Conservation (phyloP, 2,888 invertebrate genomes). For the Spatulosminthurus flaviceps region DNA sequence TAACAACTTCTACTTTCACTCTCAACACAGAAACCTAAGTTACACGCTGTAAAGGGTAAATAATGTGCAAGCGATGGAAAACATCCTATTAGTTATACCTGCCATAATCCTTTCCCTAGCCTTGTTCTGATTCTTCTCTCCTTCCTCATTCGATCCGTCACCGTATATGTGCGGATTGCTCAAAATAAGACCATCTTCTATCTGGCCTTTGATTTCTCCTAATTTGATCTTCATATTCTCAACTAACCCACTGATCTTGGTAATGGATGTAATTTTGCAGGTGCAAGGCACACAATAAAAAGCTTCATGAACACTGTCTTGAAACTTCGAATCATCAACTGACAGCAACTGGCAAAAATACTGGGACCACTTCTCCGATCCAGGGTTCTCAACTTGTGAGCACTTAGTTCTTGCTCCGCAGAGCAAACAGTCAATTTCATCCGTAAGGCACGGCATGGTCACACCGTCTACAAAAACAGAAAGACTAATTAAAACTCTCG, state of each 20-base stretch:
- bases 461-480: background rate
- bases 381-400: background rate
- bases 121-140: conserved; percentile 9
- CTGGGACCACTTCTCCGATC: background rate
- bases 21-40: no score
- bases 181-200: conserved; percentile 10
- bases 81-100: background rate
- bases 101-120: background rate
- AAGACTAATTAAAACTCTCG: background rate
- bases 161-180: conserved; percentile 6
- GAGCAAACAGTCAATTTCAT: conserved; percentile 6
- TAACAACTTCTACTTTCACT: no score
- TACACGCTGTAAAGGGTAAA: no score
- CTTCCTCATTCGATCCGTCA: background rate
- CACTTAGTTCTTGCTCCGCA: background rate
- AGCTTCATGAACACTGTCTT: background rate
- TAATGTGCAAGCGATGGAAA: no score
- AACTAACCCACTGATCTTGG: background rate
- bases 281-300: background rate
- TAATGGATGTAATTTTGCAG: conserved; percentile 7
- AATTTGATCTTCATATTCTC: conserved; percentile 15
- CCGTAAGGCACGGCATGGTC: conserved; percentile 11
- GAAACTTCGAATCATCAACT: background rate
- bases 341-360: background rate
- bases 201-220: background rate